These are phyloP conservation scores for Lithophane socia DNA, from an alignment of 2,888 invertebrate species.

Conservation along the genomic window DNA sequence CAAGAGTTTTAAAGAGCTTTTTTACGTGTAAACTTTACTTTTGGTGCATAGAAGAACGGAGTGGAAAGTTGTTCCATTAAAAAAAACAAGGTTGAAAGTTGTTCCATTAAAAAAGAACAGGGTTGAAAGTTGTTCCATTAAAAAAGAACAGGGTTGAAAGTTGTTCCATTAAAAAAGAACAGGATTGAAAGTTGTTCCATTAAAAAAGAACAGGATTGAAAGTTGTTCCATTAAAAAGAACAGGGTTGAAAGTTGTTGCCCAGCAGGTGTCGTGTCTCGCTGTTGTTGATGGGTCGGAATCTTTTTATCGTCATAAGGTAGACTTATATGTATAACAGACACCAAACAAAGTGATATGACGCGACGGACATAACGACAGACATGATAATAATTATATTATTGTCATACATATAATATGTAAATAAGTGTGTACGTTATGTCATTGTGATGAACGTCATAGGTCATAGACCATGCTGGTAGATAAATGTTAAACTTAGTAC, in stretches of 20 bases:
- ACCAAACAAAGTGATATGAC: constrained; percentile 40
- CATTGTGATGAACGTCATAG: constrained; percentile 28
- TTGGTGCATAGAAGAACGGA: background rate
- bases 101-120: background rate
- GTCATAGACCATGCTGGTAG: constrained; percentile 37
- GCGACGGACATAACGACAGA: constrained; percentile 17
- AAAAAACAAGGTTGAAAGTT: background rate
- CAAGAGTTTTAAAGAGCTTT: background rate
- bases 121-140: too few relatives aligned
- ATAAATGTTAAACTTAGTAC: constrained; percentile 29
- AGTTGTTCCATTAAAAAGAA: background rate
- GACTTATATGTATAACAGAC: constrained; percentile 1
- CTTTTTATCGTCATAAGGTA: background rate
- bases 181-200: background rate
- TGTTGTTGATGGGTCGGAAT: background rate
- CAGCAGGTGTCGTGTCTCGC: background rate
- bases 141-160: background rate
- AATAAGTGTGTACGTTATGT: constrained; percentile 30
- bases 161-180: too few relatives aligned
- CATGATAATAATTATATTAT: constrained; percentile 23
- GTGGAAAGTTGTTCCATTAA: background rate
- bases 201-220: background rate
- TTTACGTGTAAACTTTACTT: background rate
- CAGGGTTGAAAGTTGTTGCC: too few relatives aligned
- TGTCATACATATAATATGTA: constrained; percentile 28